Evolutionary conservation across 1,140 invertebrate species (phyloP).

Genomic region (Trialeurodes vaporariorum): DNA sequence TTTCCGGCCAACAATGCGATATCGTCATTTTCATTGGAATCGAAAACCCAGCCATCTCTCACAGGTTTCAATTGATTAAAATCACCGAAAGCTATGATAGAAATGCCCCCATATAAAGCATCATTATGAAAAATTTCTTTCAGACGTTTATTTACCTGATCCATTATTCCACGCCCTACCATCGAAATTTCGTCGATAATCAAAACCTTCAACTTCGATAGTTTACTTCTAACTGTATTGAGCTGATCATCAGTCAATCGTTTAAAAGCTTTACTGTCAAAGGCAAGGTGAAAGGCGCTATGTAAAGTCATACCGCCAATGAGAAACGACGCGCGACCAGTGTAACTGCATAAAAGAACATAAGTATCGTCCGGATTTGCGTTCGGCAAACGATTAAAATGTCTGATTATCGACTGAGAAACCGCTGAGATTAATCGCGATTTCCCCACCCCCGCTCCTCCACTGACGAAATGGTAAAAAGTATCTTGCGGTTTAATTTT

Average conservation of each 20-base stretch:
- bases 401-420: neutral
- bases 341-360: slow-evolving; percentile 1
- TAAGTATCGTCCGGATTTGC: too few species aligned
- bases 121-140: slow-evolving; percentile 9
- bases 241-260: neutral
- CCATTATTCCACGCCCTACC: slow-evolving; percentile 5
- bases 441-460: slow-evolving; percentile 1
- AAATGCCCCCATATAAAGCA: slow-evolving; percentile 13
- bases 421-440: slow-evolving; percentile 1
- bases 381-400: neutral
- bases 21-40: neutral
- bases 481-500: too few species aligned
- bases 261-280: too few species aligned
- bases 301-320: slow-evolving; percentile 6
- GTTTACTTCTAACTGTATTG: neutral
- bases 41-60: slow-evolving; percentile 13
- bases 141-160: slow-evolving; percentile 13
- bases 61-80: slow-evolving; percentile 20
- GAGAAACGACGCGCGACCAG: slow-evolving; percentile 1
- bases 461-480: neutral
- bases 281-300: too few species aligned
- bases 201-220: slow-evolving; percentile 12
- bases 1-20: slow-evolving; percentile 7
- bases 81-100: slow-evolving; percentile 16
- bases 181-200: slow-evolving; percentile 20